These are phyloP conservation scores for Machimus rusticus DNA, from an alignment of 2,888 invertebrate species.

Conservation along the genomic window DNA sequence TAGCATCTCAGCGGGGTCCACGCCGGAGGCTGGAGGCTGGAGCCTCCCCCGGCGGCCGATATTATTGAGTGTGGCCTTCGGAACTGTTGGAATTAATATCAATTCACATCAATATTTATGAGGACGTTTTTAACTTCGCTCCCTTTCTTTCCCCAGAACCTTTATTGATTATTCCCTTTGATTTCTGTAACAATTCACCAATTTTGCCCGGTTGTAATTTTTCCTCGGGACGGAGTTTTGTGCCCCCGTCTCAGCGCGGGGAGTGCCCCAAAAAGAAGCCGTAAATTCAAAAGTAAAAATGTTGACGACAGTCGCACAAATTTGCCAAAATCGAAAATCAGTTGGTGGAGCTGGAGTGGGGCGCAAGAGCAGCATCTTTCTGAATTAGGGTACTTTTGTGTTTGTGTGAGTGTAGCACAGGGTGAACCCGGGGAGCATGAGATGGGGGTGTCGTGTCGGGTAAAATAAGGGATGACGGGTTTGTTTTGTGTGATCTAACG, in stretches of 20 bases:
- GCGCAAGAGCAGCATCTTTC: background rate
- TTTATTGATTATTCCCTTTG: slow-evolving; percentile 35
- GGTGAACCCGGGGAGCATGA: background rate
- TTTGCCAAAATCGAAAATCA: slow-evolving; percentile 38
- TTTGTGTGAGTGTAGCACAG: background rate
- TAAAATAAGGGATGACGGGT: slow-evolving; percentile 15
- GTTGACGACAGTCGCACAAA: slow-evolving; percentile 27
- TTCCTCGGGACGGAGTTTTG: background rate
- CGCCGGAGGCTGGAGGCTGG: background rate
- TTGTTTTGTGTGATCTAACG: slow-evolving; percentile 42
- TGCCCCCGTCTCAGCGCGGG: background rate
- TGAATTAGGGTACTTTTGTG: background rate
- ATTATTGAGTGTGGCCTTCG: background rate
- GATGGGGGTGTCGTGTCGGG: background rate
- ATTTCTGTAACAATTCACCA: slow-evolving; percentile 37
- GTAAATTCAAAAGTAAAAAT: slow-evolving; percentile 18
- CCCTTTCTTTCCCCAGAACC: background rate
- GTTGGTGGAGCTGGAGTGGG: background rate
- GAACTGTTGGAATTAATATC: background rate
- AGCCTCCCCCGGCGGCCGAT: background rate
- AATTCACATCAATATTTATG: slow-evolving; percentile 19
- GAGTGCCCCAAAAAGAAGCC: background rate
- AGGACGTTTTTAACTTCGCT: slow-evolving; percentile 7
- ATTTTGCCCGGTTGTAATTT: slow-evolving; percentile 28
- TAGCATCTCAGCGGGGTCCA: background rate